Evolutionary conservation across 2,797 vertebrate genomes (phyloP), one percentile per base, ranked within the genome.

Genomic region (Diglossa cyanea): DNA sequence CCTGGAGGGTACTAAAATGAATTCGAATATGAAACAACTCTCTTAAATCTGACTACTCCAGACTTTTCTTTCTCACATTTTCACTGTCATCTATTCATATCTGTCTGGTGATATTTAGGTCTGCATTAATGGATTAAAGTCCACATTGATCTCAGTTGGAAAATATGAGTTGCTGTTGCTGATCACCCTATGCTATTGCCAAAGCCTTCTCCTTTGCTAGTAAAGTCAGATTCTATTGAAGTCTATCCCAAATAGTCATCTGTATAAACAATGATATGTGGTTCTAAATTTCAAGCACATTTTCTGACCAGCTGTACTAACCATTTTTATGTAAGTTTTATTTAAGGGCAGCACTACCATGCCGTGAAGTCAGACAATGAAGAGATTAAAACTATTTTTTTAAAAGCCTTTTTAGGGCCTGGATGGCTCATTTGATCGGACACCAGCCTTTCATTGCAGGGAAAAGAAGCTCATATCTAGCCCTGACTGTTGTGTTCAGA

Each of bases 261-360:
- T 99, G 99, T 99, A 95, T 98, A 99, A 99, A 99, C 99, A 99
- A 98, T 97, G 98, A 98, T 98, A 96, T 98, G 98, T 98, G 98
- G 98, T 98, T 99, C 98, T 98, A 98, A 99, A 98, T 98, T 98
- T 98, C 98, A 98, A 98, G 97, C 98, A 97, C 98, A 98, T 98
- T 98, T 98, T 98, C 94, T 91, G 96, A 95, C 98, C 99, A 99
- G 98, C 99, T 99, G 98, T 98, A 98, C 98, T 98, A 99, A 99
- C 98, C 97, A 96, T 94, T 97, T 97, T 97, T 96, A 97, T 97
- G 97, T 96, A 97, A 98, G 96, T 98, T 98, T 96, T 96, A 96
- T 93, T 98, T 97, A 97, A 97, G 93, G 92, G 85, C 72, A 92
- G 47, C 68, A 86, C 82, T 94, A 91, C 86, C 97, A 96, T 86